Conservation (phyloP, 2,888 invertebrate species). For the Coleophora flavipennella region DNA sequence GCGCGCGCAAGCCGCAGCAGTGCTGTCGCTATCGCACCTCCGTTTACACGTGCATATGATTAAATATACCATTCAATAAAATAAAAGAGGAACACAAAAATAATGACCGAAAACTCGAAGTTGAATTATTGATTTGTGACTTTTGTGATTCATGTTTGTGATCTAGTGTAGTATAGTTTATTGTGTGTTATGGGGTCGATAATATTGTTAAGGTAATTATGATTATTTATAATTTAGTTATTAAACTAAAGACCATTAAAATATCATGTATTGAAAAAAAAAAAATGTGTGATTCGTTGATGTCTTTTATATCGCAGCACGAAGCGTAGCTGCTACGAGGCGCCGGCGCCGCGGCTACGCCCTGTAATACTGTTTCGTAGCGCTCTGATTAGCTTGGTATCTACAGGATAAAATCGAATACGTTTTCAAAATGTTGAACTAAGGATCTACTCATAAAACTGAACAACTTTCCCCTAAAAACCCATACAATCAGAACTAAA, state of each 20-base stretch:
- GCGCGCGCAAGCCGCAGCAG: conserved; percentile 24
- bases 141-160: conserved; percentile 46
- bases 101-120: conserved; percentile 3
- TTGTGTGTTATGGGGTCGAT: conserved; percentile 27
- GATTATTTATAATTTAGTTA: conserved; percentile 1
- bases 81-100: not conserved
- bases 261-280: not conserved
- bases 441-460: too few relatives aligned
- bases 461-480: too few relatives aligned
- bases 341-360: not conserved
- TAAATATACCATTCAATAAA: conserved; percentile 1
- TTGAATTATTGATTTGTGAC: conserved; percentile 30
- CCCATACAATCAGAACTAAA: too few relatives aligned
- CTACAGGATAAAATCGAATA: too few relatives aligned
- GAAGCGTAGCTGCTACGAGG: not conserved
- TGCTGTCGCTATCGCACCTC: conserved; percentile 39
- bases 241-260: not conserved
- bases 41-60: conserved; percentile 33
- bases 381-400: too few relatives aligned
- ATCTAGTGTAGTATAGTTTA: conserved; percentile 36
- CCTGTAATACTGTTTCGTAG: conserved; percentile 6
- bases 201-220: conserved; percentile 43
- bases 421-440: too few relatives aligned
- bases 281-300: conserved; percentile 9
- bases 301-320: conserved; percentile 10